Evolutionary conservation across 2,113 vertebrate species (phyloP).

Genomic region (Zapus hudsonius): DNA sequence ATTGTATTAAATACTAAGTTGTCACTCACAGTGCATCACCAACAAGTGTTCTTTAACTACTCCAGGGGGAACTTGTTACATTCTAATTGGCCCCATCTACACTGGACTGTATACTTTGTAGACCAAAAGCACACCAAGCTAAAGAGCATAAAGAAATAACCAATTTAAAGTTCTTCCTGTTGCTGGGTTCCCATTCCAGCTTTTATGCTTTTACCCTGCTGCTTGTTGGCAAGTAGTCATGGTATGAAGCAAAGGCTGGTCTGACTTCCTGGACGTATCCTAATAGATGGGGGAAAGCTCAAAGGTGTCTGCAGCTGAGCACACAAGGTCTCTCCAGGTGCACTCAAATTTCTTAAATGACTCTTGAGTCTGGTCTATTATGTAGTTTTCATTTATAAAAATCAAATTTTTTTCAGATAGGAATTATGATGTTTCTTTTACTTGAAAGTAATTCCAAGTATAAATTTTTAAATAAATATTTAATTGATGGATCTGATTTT

Average conservation of each 20-base stretch:
- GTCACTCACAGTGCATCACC: background rate
- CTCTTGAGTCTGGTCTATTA: background rate
- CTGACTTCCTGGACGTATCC: background rate
- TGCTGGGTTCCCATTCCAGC: background rate
- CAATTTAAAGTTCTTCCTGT: background rate
- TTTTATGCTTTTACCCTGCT: background rate
- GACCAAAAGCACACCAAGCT: background rate
- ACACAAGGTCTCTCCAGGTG: background rate
- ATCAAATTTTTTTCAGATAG: background rate
- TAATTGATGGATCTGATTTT: background rate
- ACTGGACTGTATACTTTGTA: background rate
- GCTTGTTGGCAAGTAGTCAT: background rate
- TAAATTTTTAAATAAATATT: slow-evolving; percentile 9
- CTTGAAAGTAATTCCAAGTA: background rate
- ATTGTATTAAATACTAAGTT: background rate
- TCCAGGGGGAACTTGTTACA: background rate
- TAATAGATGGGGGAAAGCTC: background rate
- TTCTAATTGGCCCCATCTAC: background rate
- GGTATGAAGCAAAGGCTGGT: background rate
- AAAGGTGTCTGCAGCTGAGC: background rate
- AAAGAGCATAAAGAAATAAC: background rate
- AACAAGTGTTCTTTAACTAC: background rate
- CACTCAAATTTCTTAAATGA: background rate
- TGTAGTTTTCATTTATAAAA: background rate
- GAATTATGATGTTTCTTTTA: background rate